phyloP scores from a whole-genome alignment of 2,113 vertebrate species.

The Neotragus moschatus region DNA sequence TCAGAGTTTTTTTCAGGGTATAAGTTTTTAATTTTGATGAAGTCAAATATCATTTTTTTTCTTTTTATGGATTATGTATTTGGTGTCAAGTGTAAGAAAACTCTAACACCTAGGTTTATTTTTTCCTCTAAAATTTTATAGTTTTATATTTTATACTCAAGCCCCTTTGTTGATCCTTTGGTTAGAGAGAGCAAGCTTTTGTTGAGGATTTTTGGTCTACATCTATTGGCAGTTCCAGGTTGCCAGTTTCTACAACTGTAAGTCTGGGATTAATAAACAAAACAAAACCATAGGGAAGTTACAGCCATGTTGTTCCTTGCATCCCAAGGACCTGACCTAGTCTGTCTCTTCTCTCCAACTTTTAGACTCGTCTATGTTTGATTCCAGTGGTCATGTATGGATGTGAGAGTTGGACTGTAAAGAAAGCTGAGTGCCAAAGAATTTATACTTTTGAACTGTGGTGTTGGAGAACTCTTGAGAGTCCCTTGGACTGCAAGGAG shows the following conservation, averaged over 20 bases:
- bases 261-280: neutral
- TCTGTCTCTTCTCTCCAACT: neutral
- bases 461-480: too few relatives aligned
- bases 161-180: neutral
- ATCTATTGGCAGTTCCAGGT: neutral
- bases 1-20: neutral
- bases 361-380: neutral
- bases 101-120: neutral
- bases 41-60: neutral
- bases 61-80: neutral
- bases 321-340: neutral
- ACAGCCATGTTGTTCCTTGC: neutral
- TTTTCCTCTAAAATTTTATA: neutral
- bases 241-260: neutral
- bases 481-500: too few relatives aligned
- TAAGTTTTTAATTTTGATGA: neutral
- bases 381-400: too few relatives aligned
- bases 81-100: neutral
- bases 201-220: neutral
- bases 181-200: neutral
- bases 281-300: neutral
- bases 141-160: neutral
- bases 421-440: too few relatives aligned
- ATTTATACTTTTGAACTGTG: too few relatives aligned
- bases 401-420: too few relatives aligned